phyloP scores from a whole-genome alignment of 2,888 invertebrate genomes.

The Candidula unifasciata region DNA sequence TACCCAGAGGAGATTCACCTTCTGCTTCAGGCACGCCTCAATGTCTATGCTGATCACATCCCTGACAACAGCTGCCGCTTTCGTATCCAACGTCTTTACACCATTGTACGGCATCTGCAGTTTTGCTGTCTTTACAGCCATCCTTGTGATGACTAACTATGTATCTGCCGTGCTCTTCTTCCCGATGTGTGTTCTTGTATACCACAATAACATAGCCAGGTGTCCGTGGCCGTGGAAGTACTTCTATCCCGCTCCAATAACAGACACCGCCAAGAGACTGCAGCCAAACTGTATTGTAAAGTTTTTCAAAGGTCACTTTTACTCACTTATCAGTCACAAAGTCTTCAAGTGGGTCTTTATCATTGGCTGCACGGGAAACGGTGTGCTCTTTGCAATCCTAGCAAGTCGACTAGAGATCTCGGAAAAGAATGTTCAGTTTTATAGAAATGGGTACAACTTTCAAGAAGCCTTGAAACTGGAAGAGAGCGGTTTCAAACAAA shows the following conservation, averaged over 20 bases:
- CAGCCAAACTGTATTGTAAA: constrained; percentile 42
- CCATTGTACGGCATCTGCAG: constrained; percentile 69
- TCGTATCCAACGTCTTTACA: constrained; percentile 70
- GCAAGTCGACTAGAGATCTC: constrained; percentile 67
- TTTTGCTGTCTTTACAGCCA: constrained; percentile 72
- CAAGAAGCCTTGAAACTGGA: background rate
- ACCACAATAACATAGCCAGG: constrained; percentile 51
- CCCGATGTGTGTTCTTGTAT: constrained; percentile 66
- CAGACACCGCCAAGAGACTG: background rate
- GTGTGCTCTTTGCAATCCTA: constrained; percentile 63
- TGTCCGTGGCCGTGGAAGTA: no score
- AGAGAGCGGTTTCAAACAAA: background rate
- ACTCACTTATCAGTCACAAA: constrained; percentile 63
- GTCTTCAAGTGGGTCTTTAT: constrained; percentile 61
- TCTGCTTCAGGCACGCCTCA: constrained; percentile 53
- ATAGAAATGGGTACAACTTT: background rate
- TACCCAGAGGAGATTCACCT: background rate
- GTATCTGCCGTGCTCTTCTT: constrained; percentile 75
- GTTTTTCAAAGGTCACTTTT: constrained; percentile 50
- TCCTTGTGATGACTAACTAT: constrained; percentile 74
- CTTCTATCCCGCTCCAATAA: no score
- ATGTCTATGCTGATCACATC: constrained; percentile 74
- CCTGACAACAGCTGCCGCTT: constrained; percentile 73
- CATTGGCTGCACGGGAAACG: constrained; percentile 56
- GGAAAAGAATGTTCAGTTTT: constrained; percentile 50